Percentiles rank a stretch among this genome's conserved stretches.
phyloP scores from a whole-genome alignment of 2,113 vertebrate genomes.

The Coregonus clupeaformis region DNA sequence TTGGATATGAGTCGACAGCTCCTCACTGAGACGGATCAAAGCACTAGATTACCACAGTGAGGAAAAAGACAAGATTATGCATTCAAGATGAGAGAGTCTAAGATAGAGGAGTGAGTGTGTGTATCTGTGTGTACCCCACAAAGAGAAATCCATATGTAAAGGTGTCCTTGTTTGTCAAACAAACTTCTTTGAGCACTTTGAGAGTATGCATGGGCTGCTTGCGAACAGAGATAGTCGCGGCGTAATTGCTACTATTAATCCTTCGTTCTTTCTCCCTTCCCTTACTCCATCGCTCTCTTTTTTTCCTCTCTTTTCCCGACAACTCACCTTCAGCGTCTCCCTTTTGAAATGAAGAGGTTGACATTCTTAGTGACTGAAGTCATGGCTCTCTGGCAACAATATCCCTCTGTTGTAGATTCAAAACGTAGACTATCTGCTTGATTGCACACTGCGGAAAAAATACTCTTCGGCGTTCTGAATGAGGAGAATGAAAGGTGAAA shows the following conservation, averaged over 20 bases:
- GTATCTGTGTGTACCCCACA: too few relatives aligned
- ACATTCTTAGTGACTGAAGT: slow-evolving; percentile 56
- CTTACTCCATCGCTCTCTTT: background rate
- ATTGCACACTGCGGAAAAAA: slow-evolving; percentile 37
- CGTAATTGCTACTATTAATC: slow-evolving; percentile 26
- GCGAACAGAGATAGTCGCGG: slow-evolving; percentile 14
- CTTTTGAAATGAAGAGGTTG: slow-evolving; percentile 49
- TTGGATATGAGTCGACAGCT: slow-evolving; percentile 40
- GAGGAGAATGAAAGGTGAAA: slow-evolving; percentile 15
- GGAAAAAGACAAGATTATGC: background rate
- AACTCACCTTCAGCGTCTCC: slow-evolving; percentile 25
- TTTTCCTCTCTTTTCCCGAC: slow-evolving; percentile 1
- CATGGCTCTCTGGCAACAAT: slow-evolving; percentile 49
- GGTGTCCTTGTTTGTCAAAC: background rate
- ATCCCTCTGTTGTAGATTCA: slow-evolving; percentile 52
- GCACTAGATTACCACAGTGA: slow-evolving; percentile 26
- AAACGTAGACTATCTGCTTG: slow-evolving; percentile 19
- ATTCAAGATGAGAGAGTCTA: slow-evolving; percentile 5
- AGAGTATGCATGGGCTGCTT: background rate
- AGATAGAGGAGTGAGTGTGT: background rate
- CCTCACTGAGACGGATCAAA: slow-evolving; percentile 42
- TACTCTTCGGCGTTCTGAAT: slow-evolving; percentile 23
- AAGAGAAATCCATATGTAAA: background rate
- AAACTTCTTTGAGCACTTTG: too few relatives aligned
- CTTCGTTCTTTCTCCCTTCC: background rate